phyloP scores from a whole-genome alignment of 2,797 vertebrate genomes.

The Hoplostethus mediterraneus region DNA sequence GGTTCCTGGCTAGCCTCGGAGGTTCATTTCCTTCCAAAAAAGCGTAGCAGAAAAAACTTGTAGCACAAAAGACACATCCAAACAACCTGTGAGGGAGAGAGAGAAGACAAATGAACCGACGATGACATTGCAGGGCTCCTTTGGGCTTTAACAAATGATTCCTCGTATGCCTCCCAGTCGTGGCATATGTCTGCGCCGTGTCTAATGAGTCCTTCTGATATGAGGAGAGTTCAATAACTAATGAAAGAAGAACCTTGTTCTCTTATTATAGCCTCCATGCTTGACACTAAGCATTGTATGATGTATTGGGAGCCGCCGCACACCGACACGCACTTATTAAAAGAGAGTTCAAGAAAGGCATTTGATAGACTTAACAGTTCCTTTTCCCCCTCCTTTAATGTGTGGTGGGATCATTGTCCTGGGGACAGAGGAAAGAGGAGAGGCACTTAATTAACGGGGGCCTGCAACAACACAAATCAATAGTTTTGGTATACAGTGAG shows the following conservation, averaged over 20 bases:
- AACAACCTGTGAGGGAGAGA: constrained; percentile 71
- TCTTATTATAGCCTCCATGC: constrained; percentile 75
- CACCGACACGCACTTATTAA: constrained; percentile 75
- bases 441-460: constrained; percentile 76
- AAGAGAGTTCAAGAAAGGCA: constrained; percentile 73
- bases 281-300: constrained; percentile 81
- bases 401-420: constrained; percentile 69
- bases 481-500: constrained; percentile 48
- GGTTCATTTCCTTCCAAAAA: constrained; percentile 74
- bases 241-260: constrained; percentile 79
- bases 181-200: constrained; percentile 78
- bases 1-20: constrained; percentile 39
- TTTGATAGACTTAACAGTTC: constrained; percentile 68
- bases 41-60: constrained; percentile 52
- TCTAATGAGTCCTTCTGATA: constrained; percentile 85
- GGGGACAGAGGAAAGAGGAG: constrained; percentile 51
- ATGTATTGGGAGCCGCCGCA: constrained; percentile 76
- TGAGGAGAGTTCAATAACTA: constrained; percentile 79
- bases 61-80: constrained; percentile 66
- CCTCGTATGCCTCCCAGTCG: constrained; percentile 74
- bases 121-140: constrained; percentile 72
- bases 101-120: constrained; percentile 76
- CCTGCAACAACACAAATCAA: constrained; percentile 69
- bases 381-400: constrained; percentile 55
- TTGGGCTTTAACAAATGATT: constrained; percentile 82